A percentile compares a stretch with the other conserved stretches of the same genome.
Evolutionary conservation across 2,797 vertebrate genomes (phyloP).

Genomic region (Momotus momota): DNA sequence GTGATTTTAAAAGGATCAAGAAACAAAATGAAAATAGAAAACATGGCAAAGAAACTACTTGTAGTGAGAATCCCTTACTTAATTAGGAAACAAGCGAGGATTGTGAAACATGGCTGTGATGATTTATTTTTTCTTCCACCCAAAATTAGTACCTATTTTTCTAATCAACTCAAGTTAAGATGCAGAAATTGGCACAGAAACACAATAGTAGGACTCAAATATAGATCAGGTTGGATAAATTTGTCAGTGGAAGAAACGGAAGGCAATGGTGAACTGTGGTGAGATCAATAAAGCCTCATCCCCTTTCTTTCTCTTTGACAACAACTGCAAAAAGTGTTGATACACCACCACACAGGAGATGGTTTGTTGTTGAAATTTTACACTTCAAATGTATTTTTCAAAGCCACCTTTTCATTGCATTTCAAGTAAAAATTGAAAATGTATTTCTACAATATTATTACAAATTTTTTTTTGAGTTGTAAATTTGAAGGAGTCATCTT

Average conservation of each 20-base stretch:
- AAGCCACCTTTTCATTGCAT: not conserved
- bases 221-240: not conserved
- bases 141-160: not conserved
- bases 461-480: not conserved
- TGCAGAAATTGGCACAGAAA: not conserved
- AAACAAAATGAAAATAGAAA: constrained; percentile 1
- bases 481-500: not conserved
- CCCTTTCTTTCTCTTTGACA: not conserved
- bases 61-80: not conserved
- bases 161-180: not conserved
- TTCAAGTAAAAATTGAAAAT: not conserved
- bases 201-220: not conserved
- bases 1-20: not conserved
- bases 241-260: not conserved
- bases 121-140: not conserved
- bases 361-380: not conserved
- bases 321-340: not conserved
- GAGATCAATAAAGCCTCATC: not conserved
- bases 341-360: not conserved
- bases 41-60: not conserved
- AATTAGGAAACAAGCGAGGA: not conserved
- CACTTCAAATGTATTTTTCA: not conserved
- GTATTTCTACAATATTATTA: not conserved
- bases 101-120: not conserved
- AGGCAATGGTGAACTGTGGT: accelerated